Conservation (phyloP, 2,888 invertebrate genomes). For the Seladonia tumulorum region DNA sequence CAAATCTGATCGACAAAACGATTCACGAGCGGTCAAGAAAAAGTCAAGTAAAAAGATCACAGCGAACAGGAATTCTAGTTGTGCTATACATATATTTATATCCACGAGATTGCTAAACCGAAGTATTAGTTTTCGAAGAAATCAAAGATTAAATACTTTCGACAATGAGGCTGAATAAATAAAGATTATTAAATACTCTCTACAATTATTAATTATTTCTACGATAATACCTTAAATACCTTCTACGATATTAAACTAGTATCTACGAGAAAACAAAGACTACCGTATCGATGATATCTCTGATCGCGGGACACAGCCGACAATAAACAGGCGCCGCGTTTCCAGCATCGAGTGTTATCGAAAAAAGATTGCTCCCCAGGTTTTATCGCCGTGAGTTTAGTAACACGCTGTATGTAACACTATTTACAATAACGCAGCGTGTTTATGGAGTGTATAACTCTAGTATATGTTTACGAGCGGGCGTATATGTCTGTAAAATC, state of each 20-base stretch:
- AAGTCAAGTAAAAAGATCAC: too few relatives aligned
- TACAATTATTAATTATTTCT: neutral
- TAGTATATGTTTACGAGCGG: constrained; percentile 8
- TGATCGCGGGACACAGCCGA: neutral
- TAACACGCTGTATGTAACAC: neutral
- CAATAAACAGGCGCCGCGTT: neutral
- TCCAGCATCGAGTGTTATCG: neutral
- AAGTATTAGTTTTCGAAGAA: too few relatives aligned
- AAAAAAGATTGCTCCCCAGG: neutral
- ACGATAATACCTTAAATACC: neutral
- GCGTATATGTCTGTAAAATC: constrained; percentile 6
- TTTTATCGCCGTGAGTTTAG: neutral
- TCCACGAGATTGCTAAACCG: too few relatives aligned
- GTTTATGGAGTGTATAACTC: neutral
- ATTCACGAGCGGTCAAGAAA: too few relatives aligned
- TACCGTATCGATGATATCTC: neutral
- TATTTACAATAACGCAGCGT: neutral
- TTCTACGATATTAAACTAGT: neutral
- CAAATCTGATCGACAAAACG: too few relatives aligned
- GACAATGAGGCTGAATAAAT: neutral
- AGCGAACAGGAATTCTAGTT: too few relatives aligned
- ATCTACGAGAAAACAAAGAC: neutral
- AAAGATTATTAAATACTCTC: neutral
- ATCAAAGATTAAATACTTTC: too few relatives aligned
- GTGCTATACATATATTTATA: too few relatives aligned